Percentiles rank a stretch among this genome's conserved stretches.
These are phyloP conservation scores for Salvator merianae DNA, from an alignment of 2,113 vertebrate species.

Conservation along the genomic window DNA sequence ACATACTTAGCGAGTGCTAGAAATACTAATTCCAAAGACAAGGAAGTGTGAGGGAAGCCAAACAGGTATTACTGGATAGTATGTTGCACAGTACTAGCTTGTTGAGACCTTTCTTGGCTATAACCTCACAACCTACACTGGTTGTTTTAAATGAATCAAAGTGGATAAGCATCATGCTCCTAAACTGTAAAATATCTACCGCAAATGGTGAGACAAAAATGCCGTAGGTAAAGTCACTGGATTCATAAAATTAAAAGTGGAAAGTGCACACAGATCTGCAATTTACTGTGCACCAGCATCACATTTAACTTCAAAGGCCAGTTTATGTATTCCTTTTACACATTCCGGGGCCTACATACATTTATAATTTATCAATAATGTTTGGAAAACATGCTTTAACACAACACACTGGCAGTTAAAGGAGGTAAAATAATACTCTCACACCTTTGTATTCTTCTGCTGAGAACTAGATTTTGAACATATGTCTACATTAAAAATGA, in stretches of 20 bases:
- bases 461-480: background rate
- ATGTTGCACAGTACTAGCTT: background rate
- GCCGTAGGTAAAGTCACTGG: background rate
- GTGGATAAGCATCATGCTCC: background rate
- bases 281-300: background rate
- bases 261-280: background rate
- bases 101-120: background rate
- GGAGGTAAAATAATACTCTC: background rate
- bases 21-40: background rate
- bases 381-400: background rate
- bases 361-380: background rate
- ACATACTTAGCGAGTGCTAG: background rate
- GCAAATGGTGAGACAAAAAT: background rate
- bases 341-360: background rate
- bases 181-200: background rate
- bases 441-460: background rate
- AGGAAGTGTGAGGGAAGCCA: background rate
- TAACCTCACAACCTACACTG: background rate
- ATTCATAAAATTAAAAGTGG: background rate
- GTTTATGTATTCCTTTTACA: background rate
- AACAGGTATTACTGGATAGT: conserved; percentile 17
- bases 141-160: background rate
- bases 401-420: background rate
- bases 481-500: background rate
- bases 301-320: background rate